Evolutionary conservation across 2,113 vertebrate species (phyloP).

Genomic region (Anthoscopus minutus): DNA sequence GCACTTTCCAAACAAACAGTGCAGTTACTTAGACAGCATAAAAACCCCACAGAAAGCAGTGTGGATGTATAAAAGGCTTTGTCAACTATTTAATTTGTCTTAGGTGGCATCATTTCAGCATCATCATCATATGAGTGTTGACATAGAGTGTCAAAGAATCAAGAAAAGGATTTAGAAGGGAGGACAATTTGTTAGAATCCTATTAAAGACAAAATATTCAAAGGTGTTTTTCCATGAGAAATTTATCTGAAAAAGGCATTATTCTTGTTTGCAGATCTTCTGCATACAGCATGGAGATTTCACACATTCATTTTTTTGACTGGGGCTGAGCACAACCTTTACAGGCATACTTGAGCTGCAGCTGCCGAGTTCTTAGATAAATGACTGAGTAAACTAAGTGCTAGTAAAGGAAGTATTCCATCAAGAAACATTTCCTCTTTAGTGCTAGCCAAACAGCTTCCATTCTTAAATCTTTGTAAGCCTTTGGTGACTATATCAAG

Average conservation of each 20-base stretch:
- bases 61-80: not conserved
- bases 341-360: not conserved
- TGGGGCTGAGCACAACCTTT: not conserved
- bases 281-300: not conserved
- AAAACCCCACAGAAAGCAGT: not conserved
- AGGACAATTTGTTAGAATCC: not conserved
- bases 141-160: not conserved
- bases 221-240: not conserved
- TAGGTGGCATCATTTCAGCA: slow-evolving; percentile 19
- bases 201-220: not conserved
- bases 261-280: not conserved
- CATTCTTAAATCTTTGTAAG: not conserved
- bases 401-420: not conserved
- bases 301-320: not conserved
- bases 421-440: not conserved
- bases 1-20: not conserved
- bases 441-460: not conserved
- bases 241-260: not conserved
- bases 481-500: not conserved
- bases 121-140: slow-evolving; percentile 21
- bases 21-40: not conserved
- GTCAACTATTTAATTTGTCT: slow-evolving; percentile 1
- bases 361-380: not conserved
- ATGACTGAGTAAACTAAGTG: not conserved
- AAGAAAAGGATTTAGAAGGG: not conserved